Percentiles rank a stretch among this genome's conserved stretches.
These are phyloP conservation scores for Deroplatys truncata DNA, from an alignment of 2,888 invertebrate genomes.

Conservation along the genomic window DNA sequence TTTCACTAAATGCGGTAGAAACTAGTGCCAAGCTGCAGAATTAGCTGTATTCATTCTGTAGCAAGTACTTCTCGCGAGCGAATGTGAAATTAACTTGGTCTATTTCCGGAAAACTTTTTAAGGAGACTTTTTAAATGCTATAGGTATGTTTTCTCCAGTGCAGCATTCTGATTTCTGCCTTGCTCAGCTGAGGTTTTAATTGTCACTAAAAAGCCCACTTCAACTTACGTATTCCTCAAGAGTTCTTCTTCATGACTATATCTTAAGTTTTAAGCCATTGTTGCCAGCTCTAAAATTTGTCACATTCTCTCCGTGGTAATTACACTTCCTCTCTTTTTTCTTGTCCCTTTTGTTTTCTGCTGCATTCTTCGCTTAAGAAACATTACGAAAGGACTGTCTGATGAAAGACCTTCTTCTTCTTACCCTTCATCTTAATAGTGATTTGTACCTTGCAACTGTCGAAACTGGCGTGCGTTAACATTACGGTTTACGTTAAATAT, in stretches of 20 bases:
- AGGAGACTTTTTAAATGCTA: neutral
- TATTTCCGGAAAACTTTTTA: neutral
- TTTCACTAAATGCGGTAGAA: neutral
- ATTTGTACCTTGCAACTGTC: neutral
- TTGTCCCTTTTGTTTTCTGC: neutral
- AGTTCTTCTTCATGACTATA: neutral
- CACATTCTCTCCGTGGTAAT: neutral
- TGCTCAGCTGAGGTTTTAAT: neutral
- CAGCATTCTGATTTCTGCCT: neutral
- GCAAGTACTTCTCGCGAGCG: neutral
- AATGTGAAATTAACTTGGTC: neutral
- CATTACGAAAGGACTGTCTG: too few species aligned
- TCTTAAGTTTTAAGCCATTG: neutral
- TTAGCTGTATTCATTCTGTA: neutral
- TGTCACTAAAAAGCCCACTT: neutral
- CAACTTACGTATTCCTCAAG: neutral
- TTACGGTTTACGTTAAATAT: neutral
- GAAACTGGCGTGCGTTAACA: neutral
- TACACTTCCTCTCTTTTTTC: neutral
- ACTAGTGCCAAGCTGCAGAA: neutral
- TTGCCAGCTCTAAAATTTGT: neutral
- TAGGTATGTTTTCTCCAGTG: neutral
- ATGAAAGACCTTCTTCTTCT: neutral
- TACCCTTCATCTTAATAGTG: neutral
- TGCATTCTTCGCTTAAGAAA: neutral